Percentiles rank a stretch among this genome's conserved stretches.
These are phyloP conservation scores for Operophtera brumata DNA, from an alignment of 2,888 invertebrate species.

Conservation along the genomic window DNA sequence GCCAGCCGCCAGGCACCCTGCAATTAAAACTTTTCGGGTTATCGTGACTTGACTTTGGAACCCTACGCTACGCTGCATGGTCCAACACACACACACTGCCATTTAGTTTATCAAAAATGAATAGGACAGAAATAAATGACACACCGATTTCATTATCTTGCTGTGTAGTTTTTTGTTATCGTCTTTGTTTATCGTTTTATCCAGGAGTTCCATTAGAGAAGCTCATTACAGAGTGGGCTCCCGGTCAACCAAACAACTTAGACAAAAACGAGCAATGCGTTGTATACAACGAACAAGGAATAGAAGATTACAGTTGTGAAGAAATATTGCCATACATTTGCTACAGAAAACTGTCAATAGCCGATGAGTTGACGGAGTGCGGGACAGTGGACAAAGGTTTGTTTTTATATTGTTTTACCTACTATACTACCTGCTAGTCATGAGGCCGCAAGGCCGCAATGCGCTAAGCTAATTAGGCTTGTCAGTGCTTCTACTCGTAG, in stretches of 20 bases:
- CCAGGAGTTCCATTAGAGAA: not conserved
- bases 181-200: not conserved
- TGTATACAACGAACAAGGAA: not conserved
- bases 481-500: no score
- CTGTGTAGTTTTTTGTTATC: not conserved
- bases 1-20: no score
- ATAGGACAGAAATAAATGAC: no score
- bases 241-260: not conserved
- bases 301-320: not conserved
- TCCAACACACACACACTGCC: no score
- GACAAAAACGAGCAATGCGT: not conserved
- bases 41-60: no score
- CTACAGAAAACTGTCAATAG: not conserved
- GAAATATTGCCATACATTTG: not conserved
- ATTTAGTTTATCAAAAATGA: no score
- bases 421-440: no score
- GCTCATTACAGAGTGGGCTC: not conserved
- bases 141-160: not conserved
- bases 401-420: not conserved
- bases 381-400: slow-evolving; percentile 2
- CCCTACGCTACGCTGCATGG: no score
- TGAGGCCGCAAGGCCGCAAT: no score
- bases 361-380: not conserved
- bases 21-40: no score
- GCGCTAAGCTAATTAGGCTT: no score